Base-by-base conservation (phyloP, 2,113 vertebrate genomes). In the Callopanchax toddi region DNA sequence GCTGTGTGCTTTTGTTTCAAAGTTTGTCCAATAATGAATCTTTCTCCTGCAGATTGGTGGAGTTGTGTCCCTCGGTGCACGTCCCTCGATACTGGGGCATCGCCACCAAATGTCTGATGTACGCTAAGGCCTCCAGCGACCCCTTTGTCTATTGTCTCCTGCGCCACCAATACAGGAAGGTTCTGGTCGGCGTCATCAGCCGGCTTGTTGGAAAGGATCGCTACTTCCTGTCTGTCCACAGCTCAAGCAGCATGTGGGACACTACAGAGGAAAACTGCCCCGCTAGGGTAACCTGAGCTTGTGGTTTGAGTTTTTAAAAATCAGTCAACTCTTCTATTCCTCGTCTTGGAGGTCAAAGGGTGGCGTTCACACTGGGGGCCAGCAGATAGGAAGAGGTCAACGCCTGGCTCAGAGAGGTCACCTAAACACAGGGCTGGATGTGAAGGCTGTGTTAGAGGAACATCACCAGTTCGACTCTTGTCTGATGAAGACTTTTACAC, bases 101-200 rank as follows among this genome's bases (percentile, higher is more conserved):
- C 55, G 67, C 89, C 46, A 92, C 90, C 76, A 93, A 93, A 86
- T 93, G 91, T 86, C 89, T 93, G 53, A 88, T 91, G 57, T 94
- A 92, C 20, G 90, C 92, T 85, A 93, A 94, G 89, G 92, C 90
- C 51, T 94, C 83, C 9, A 92, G 85, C 3, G 89, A 94, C 65
- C 93, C 92, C 0, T 92, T 93, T 23, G 88, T 95, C 64, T 93
- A 92, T 70, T 94, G 92, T 2, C 91, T 92, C 51, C 85, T 95
- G 51, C 86, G 91, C 39, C 92, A 91, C 46, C 92, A 92, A 71
- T 93, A 92, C 92, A 89, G 87, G 71, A 93, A 90, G 66, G 93
- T 90, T 57, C 89, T 94, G 65, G 86, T 93, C 23, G 62, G 84
- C 64, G 76, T 93, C 1, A 81, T 90, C 83, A 83, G 86, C 36